These are phyloP conservation scores for Morone saxatilis DNA, from an alignment of 2,113 vertebrate genomes.

Conservation along the genomic window DNA sequence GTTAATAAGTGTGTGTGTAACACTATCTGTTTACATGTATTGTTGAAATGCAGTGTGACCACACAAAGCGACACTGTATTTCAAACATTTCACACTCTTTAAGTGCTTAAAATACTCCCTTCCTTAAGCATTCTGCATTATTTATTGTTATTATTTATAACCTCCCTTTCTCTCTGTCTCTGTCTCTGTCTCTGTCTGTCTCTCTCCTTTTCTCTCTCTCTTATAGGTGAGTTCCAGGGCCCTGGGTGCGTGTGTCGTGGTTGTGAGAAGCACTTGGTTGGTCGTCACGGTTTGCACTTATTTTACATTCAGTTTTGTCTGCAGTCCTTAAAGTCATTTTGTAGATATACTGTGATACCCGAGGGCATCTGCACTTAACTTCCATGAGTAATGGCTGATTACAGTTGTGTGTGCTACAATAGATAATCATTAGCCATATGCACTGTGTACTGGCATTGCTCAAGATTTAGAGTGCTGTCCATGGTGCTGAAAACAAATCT, in stretches of 20 bases:
- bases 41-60: slow-evolving; percentile 25
- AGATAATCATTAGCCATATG: slow-evolving; percentile 76
- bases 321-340: slow-evolving; percentile 9
- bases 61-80: slow-evolving; percentile 12
- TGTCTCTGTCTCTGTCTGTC: slow-evolving; percentile 1
- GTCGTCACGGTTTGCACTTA: slow-evolving; percentile 48
- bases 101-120: slow-evolving; percentile 2
- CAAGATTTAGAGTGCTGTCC: slow-evolving; percentile 75
- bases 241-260: slow-evolving; percentile 8
- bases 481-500: slow-evolving; percentile 78
- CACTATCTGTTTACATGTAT: neutral
- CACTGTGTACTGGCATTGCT: slow-evolving; percentile 57
- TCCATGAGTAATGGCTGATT: slow-evolving; percentile 61
- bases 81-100: slow-evolving; percentile 41
- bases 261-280: slow-evolving; percentile 37
- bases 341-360: slow-evolving; percentile 52
- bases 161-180: slow-evolving; percentile 7
- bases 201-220: slow-evolving; percentile 40
- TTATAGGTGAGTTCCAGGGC: slow-evolving; percentile 69
- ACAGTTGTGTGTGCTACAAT: slow-evolving; percentile 56
- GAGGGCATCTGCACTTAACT: slow-evolving; percentile 62
- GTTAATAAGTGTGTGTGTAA: slow-evolving; percentile 5
- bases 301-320: slow-evolving; percentile 33
- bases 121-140: neutral
- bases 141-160: slow-evolving; percentile 20